Percentiles rank a stretch among this genome's conserved stretches.
phyloP scores from a whole-genome alignment of 2,888 invertebrate genomes.

The Podotricha telesiphe region DNA sequence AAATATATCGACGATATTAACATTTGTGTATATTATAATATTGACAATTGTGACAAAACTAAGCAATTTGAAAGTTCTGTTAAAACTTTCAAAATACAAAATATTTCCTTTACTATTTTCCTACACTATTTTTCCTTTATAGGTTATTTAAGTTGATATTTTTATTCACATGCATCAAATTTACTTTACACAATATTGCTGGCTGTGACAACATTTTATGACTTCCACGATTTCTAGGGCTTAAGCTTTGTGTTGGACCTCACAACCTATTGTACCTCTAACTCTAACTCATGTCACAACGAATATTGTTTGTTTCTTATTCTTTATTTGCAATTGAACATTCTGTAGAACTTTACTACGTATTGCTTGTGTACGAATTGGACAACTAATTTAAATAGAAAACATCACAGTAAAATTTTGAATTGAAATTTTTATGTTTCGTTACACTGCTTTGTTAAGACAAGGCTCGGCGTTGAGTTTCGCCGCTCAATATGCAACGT shows the following conservation, averaged over 20 bases:
- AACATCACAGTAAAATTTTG: no score
- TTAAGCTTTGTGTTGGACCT: conserved; percentile 25
- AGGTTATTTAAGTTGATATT: conserved; percentile 1
- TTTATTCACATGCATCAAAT: conserved; percentile 11
- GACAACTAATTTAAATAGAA: neutral
- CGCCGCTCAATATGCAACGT: no score
- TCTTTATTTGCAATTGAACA: conserved; percentile 17
- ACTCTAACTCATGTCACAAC: conserved; percentile 11
- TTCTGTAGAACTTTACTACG: neutral
- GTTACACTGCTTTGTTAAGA: no score
- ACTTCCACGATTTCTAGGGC: conserved; percentile 17
- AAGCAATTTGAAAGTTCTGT: no score
- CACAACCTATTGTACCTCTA: conserved; percentile 28
- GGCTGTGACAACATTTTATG: conserved; percentile 18
- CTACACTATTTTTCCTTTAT: no score
- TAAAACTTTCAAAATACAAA: no score
- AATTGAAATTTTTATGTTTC: no score
- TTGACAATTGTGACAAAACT: no score
- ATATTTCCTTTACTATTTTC: neutral
- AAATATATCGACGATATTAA: no score
- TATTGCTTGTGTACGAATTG: neutral
- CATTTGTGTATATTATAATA: no score
- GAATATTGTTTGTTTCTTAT: conserved; percentile 20
- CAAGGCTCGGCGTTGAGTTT: no score
- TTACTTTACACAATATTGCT: conserved; percentile 15